Conservation (phyloP, 2,888 invertebrate genomes). For the Plagiodera versicolora region DNA sequence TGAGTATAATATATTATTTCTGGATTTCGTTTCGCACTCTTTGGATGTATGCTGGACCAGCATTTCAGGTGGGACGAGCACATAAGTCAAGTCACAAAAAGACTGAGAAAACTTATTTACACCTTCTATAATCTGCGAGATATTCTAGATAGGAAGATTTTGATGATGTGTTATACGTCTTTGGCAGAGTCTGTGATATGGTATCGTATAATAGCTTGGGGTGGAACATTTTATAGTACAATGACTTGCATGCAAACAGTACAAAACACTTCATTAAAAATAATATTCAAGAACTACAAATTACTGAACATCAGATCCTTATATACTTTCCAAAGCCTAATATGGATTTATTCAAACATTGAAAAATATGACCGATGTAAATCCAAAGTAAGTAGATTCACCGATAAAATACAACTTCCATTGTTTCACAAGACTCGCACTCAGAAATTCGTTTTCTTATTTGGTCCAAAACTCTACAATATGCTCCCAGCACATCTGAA, state of each 20-base stretch:
- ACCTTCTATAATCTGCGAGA: neutral
- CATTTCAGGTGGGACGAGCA: neutral
- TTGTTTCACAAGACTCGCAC: neutral
- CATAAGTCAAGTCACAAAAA: neutral
- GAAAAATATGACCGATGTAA: neutral
- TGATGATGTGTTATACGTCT: neutral
- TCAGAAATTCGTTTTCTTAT: neutral
- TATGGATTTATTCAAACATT: neutral
- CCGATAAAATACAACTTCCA: neutral
- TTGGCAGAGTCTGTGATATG: neutral
- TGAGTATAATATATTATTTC: no score
- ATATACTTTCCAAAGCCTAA: neutral
- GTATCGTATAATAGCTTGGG: neutral
- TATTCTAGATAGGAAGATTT: neutral
- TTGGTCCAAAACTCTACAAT: neutral
- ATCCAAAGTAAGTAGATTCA: neutral
- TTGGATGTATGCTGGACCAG: neutral
- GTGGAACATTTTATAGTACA: neutral
- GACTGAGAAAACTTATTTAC: neutral
- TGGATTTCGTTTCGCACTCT: no score
- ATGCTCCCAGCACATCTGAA: neutral
- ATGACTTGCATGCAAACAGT: neutral
- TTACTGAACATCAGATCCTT: neutral
- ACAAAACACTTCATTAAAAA: neutral
- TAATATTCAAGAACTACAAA: neutral